Conservation (phyloP, 2,113 vertebrate genomes). For the Lamprologus sp. region DNA sequence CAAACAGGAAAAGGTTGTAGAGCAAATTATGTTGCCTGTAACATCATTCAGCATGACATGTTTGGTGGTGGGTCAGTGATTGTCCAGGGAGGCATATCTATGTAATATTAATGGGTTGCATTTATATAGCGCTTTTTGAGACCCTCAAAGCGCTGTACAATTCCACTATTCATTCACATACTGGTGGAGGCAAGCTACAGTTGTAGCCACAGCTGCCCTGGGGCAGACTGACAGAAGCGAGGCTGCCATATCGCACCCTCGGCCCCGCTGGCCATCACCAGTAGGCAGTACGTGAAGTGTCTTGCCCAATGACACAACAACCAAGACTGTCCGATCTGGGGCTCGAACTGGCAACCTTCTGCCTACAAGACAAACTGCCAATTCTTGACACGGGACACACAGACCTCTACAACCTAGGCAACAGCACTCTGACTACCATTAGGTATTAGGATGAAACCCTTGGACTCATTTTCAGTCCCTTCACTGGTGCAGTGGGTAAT, state of each 20-base stretch:
- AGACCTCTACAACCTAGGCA: fast-evolving
- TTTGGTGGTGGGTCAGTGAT: neutral
- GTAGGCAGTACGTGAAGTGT: fast-evolving
- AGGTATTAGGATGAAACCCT: neutral
- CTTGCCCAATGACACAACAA: fast-evolving
- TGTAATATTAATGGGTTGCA: neutral
- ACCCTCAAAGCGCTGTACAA: fast-evolving
- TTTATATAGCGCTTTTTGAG: fast-evolving
- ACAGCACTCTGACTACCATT: fast-evolving
- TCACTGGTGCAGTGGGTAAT: neutral
- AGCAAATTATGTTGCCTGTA: neutral
- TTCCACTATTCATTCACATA: neutral
- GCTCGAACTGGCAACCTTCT: fast-evolving
- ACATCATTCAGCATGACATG: fast-evolving
- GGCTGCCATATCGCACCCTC: fast-evolving
- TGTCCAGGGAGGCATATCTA: neutral
- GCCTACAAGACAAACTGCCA: fast-evolving
- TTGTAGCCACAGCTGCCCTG: neutral
- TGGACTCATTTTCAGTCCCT: neutral
- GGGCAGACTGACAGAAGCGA: neutral
- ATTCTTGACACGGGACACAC: fast-evolving
- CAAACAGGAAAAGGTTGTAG: neutral
- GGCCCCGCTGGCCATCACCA: fast-evolving
- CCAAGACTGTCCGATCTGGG: fast-evolving
- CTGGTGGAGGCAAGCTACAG: neutral